Percentiles rank a stretch among this genome's conserved stretches.
These are phyloP conservation scores for Serripes groenlandicus DNA, from an alignment of 2,888 invertebrate species.

Conservation along the genomic window DNA sequence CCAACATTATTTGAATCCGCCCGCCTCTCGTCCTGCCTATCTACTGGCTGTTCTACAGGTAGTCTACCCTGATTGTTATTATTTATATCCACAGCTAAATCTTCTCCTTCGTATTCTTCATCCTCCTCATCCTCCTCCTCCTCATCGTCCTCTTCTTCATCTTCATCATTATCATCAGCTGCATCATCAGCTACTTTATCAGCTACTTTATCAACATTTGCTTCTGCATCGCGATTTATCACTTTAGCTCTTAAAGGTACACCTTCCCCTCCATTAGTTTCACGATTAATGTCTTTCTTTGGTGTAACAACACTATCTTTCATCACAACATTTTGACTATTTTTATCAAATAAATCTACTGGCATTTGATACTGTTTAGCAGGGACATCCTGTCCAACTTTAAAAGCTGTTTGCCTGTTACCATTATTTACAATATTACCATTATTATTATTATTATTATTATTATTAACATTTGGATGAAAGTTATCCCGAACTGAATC, in stretches of 20 bases:
- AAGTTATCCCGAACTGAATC: neutral
- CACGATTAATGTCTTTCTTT: neutral
- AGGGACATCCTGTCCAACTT: neutral
- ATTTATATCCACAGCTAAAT: constrained; percentile 9
- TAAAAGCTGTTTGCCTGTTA: neutral
- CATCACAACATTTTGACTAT: neutral
- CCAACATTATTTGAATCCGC: constrained; percentile 6
- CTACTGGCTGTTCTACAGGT: neutral
- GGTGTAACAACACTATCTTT: constrained; percentile 2
- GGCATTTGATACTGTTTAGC: neutral
- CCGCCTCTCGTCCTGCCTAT: neutral
- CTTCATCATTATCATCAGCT: constrained; percentile 3
- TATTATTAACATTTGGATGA: neutral
- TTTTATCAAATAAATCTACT: constrained; percentile 40
- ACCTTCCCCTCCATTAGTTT: constrained; percentile 4
- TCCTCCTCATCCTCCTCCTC: constrained; percentile 29
- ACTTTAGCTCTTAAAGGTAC: constrained; percentile 19
- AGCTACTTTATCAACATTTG: constrained; percentile 30
- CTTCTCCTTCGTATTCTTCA: constrained; percentile 23
- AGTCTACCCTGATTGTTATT: constrained; percentile 7
- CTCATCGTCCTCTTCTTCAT: constrained; percentile 21
- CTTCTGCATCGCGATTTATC: constrained; percentile 33
- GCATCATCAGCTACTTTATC: constrained; percentile 5
- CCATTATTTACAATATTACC: neutral
- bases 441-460: neutral